phyloP scores from a whole-genome alignment of 2,888 invertebrate species.

The Phyto melanocephala region DNA sequence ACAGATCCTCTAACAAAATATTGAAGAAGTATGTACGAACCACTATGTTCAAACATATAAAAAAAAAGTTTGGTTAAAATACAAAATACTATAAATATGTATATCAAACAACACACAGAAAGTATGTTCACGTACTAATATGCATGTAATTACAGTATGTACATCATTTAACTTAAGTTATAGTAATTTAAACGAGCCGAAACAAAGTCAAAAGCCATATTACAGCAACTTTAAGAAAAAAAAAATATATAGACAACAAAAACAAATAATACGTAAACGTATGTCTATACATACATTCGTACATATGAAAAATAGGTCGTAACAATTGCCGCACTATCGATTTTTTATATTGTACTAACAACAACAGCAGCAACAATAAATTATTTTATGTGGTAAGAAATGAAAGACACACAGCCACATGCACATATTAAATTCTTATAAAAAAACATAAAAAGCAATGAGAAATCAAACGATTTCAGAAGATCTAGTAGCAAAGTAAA shows the following conservation, averaged over 20 bases:
- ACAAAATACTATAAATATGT: too few relatives aligned
- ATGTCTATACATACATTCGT: neutral
- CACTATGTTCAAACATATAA: too few relatives aligned
- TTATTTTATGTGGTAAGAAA: constrained; percentile 28
- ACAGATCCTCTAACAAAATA: too few relatives aligned
- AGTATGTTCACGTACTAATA: neutral
- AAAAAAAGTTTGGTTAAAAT: too few relatives aligned
- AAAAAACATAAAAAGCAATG: neutral
- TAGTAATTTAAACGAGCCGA: constrained; percentile 49
- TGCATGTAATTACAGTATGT: constrained; percentile 36
- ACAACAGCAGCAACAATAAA: too few relatives aligned
- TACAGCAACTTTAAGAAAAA: constrained; percentile 6
- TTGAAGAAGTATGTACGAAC: too few relatives aligned
- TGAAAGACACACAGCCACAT: constrained; percentile 8
- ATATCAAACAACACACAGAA: too few relatives aligned
- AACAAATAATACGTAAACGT: neutral
- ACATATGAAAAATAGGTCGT: constrained; percentile 59
- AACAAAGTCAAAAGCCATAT: constrained; percentile 50
- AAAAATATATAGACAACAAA: neutral
- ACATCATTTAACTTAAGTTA: constrained; percentile 13
- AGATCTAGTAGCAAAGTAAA: constrained; percentile 8
- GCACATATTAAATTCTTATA: neutral
- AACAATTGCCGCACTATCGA: constrained; percentile 65
- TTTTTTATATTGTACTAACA: constrained; percentile 46
- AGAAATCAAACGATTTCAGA: constrained; percentile 16